Conservation (phyloP, 2,797 vertebrate species). For the Yasuhikotakia modesta region DNA sequence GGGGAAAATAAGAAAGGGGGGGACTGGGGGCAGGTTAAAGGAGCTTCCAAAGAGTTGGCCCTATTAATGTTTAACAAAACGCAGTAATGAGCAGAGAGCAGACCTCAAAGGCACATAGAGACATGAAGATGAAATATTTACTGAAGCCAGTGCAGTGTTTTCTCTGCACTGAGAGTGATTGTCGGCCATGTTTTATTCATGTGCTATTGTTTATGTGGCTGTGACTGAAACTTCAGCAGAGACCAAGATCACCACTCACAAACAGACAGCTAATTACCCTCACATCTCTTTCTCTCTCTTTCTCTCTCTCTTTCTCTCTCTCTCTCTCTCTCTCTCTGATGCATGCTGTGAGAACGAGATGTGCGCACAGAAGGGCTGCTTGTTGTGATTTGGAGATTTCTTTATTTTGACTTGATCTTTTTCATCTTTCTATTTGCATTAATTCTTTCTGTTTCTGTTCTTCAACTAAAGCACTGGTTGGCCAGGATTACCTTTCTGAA, state of each 20-base stretch:
- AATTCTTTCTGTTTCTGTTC: neutral
- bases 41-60: conserved; percentile 43
- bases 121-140: conserved; percentile 60
- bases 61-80: conserved; percentile 58
- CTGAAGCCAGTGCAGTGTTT: conserved; percentile 52
- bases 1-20: neutral
- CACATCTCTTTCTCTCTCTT: conserved; percentile 25
- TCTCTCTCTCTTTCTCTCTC: conserved; percentile 14
- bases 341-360: conserved; percentile 19
- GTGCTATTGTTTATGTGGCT: conserved; percentile 52
- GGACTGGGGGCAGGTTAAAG: conserved; percentile 46
- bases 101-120: conserved; percentile 40
- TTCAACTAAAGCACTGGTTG: neutral
- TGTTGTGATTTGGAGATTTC: conserved; percentile 32
- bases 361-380: neutral
- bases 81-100: conserved; percentile 52
- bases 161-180: conserved; percentile 49
- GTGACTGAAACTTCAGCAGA: conserved; percentile 50
- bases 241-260: conserved; percentile 47
- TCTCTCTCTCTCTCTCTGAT: conserved; percentile 2
- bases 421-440: conserved; percentile 1
- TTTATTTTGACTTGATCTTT: conserved; percentile 18
- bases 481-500: neutral
- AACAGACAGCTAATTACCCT: conserved; percentile 53
- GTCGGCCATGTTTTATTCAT: conserved; percentile 62